phyloP scores from a whole-genome alignment of 2,113 vertebrate genomes.

The Ia io region DNA sequence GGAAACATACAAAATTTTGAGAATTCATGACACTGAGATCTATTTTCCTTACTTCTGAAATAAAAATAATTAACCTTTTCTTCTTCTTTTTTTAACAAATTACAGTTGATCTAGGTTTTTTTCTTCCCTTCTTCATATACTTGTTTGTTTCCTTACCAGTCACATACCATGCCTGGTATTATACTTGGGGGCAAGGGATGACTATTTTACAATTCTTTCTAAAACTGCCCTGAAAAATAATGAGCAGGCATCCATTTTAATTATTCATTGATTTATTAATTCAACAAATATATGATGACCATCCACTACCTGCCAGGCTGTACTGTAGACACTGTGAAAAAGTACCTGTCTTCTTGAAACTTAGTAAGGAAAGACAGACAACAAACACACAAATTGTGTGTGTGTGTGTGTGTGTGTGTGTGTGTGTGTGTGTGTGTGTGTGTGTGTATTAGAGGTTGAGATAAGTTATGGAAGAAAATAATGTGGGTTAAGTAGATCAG shows the following conservation, averaged over 20 bases:
- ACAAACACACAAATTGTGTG: neutral
- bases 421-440: too few relatives aligned
- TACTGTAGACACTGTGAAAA: neutral
- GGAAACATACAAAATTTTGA: neutral
- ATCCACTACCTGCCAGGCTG: neutral
- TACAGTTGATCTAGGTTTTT: neutral
- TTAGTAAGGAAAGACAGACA: neutral
- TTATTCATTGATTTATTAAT: neutral
- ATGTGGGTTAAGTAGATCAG: neutral
- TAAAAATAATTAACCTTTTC: slow-evolving; percentile 3
- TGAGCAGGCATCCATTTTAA: neutral
- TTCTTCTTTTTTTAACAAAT: neutral
- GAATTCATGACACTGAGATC: neutral
- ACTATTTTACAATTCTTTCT: neutral
- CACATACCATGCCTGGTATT: neutral
- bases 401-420: too few relatives aligned
- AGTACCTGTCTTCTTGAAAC: neutral
- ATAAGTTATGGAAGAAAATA: neutral
- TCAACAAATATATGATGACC: neutral
- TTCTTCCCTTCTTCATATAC: neutral
- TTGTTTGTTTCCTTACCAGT: neutral
- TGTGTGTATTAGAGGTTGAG: neutral
- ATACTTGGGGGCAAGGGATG: neutral
- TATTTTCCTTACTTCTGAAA: neutral
- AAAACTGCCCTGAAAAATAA: neutral